These are phyloP conservation scores for Chloroceryle aenea DNA, from an alignment of 2,113 vertebrate species.

Conservation along the genomic window DNA sequence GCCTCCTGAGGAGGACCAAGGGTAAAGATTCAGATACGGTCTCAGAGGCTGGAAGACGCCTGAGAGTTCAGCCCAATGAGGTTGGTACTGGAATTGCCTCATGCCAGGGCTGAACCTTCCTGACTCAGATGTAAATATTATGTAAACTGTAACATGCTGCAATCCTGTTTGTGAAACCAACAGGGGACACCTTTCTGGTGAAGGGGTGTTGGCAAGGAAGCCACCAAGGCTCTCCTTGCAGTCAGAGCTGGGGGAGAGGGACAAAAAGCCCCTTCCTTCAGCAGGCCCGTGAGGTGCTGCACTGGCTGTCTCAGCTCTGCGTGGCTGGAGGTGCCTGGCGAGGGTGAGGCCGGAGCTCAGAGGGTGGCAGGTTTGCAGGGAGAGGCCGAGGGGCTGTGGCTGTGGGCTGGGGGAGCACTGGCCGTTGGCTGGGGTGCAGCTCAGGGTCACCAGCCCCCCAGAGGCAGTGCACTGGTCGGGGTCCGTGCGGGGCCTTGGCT, in stretches of 20 bases:
- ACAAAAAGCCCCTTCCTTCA: background rate
- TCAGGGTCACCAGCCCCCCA: fast-evolving
- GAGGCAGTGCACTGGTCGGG: fast-evolving
- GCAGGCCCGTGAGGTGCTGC: background rate
- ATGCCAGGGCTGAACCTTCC: background rate
- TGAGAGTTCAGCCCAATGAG: background rate
- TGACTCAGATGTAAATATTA: background rate
- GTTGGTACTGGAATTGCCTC: background rate
- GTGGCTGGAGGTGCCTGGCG: fast-evolving
- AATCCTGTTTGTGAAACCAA: background rate
- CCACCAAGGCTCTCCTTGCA: background rate
- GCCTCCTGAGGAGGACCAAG: background rate
- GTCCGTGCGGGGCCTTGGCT: background rate
- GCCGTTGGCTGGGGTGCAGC: fast-evolving
- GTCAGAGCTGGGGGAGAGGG: background rate
- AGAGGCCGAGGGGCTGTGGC: background rate
- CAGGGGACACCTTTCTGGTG: background rate
- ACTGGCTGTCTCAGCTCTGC: background rate
- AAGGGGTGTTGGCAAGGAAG: background rate
- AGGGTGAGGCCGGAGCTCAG: fast-evolving
- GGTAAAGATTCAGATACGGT: background rate
- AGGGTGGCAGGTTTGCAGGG: background rate
- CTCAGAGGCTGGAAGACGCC: background rate
- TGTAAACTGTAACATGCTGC: background rate
- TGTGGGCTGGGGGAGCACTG: background rate